A percentile compares a stretch with the other conserved stretches of the same genome.
These are phyloP conservation scores for Leptinotarsa rubiginosa DNA, from an alignment of 2,888 invertebrate species.

Conservation along the genomic window DNA sequence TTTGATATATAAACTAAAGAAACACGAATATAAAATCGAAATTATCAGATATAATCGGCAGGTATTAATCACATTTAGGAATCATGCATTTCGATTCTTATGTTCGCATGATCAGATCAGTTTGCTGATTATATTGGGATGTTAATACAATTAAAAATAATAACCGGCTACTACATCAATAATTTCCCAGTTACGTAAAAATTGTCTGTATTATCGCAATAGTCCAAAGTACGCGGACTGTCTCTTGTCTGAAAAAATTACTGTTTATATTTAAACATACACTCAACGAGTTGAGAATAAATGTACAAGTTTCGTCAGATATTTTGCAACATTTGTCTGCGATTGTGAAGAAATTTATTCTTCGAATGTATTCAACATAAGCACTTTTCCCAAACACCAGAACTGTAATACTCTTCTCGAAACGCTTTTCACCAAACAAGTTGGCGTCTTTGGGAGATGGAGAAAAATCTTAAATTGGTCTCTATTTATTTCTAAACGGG, in stretches of 20 bases:
- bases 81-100: background rate
- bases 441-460: too few species aligned
- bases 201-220: background rate
- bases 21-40: background rate
- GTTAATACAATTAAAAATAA: background rate
- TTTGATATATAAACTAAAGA: background rate
- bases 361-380: too few species aligned
- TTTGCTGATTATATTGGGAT: background rate
- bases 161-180: background rate
- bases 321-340: too few species aligned
- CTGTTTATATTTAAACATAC: background rate
- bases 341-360: too few species aligned
- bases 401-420: too few species aligned
- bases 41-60: too few species aligned
- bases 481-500: too few species aligned
- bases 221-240: background rate
- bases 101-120: background rate
- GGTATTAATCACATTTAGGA: background rate
- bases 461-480: too few species aligned
- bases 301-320: too few species aligned
- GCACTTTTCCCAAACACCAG: too few species aligned
- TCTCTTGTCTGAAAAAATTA: background rate
- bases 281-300: too few species aligned
- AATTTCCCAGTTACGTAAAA: background rate
- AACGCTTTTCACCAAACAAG: too few species aligned